phyloP scores from a whole-genome alignment of 2,888 invertebrate genomes.

The Luperina testacea region DNA sequence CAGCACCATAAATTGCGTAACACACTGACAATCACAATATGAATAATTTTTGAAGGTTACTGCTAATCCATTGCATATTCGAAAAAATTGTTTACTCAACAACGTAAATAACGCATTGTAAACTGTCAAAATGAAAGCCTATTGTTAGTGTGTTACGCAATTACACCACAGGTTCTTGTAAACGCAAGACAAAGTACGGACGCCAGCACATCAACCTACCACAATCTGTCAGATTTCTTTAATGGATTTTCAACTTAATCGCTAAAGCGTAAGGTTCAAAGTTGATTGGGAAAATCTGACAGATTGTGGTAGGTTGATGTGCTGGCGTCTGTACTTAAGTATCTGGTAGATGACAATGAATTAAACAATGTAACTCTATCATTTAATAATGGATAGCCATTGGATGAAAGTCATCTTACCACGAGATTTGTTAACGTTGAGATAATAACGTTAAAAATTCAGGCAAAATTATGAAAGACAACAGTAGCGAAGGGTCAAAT shows the following conservation, averaged over 20 bases:
- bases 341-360: background rate
- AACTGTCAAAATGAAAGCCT: background rate
- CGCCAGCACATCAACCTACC: too few species aligned
- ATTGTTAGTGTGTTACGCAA: background rate
- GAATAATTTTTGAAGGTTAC: background rate
- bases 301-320: too few species aligned
- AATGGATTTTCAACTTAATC: too few species aligned
- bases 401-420: background rate
- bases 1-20: background rate
- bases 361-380: background rate
- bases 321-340: too few species aligned
- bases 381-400: background rate
- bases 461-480: background rate
- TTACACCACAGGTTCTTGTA: background rate
- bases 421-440: background rate
- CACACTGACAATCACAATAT: background rate
- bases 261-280: too few species aligned
- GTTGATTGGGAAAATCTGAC: too few species aligned
- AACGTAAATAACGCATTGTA: background rate
- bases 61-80: background rate
- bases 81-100: background rate
- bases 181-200: too few species aligned
- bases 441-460: background rate
- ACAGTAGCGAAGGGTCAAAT: too few species aligned
- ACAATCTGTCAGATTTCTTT: too few species aligned